These are phyloP conservation scores for Spatula clypeata DNA, from an alignment of 2,797 vertebrate species.

Conservation along the genomic window DNA sequence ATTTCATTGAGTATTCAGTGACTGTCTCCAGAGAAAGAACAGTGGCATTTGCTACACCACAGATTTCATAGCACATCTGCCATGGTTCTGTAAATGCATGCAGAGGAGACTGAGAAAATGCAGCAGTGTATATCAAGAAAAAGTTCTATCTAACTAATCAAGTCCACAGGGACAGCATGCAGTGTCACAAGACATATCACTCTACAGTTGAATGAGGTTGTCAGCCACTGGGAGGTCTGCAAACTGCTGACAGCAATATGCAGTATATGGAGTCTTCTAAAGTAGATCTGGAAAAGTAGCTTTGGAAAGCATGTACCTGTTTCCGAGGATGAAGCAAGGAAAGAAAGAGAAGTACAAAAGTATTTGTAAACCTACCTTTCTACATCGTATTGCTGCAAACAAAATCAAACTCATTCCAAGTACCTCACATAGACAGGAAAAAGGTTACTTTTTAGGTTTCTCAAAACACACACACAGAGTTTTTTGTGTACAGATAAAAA, in stretches of 20 bases:
- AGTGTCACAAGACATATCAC: constrained; percentile 60
- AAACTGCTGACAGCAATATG: constrained; percentile 46
- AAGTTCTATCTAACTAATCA: constrained; percentile 82
- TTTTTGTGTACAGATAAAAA: background rate
- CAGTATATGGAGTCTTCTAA: background rate
- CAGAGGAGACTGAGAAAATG: constrained; percentile 65
- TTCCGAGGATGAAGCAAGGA: background rate
- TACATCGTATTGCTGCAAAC: background rate
- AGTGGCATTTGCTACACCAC: constrained; percentile 75
- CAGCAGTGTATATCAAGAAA: constrained; percentile 43
- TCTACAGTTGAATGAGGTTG: constrained; percentile 54
- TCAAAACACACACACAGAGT: background rate
- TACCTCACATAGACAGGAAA: accelerated
- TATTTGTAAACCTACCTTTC: background rate
- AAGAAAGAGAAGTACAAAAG: background rate
- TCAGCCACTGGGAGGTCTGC: constrained; percentile 66
- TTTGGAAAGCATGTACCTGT: background rate
- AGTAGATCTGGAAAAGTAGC: background rate
- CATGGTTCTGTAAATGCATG: constrained; percentile 64
- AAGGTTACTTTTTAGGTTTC: background rate
- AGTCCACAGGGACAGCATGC: constrained; percentile 69
- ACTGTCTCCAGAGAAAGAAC: constrained; percentile 70
- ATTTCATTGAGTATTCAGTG: constrained; percentile 74
- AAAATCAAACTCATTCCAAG: background rate
- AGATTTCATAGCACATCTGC: constrained; percentile 82